Conservation (phyloP, 2,113 vertebrate species). For the Porphyrio hochstetteri region DNA sequence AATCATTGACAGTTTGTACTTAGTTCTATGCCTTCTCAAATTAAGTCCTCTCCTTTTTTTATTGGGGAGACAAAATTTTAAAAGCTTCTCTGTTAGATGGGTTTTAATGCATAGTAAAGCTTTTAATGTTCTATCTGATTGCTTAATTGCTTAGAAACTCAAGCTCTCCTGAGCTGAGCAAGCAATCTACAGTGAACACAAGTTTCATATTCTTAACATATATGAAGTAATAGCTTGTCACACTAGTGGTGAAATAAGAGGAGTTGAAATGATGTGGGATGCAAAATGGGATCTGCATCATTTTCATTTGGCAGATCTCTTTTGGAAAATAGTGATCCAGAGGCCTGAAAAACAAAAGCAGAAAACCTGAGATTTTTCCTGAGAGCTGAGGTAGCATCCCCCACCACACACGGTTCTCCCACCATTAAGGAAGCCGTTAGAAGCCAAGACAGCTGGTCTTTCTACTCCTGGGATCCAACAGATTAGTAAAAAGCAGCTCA, state of each 20-base stretch:
- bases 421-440: not conserved
- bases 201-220: not conserved
- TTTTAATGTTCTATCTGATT: not conserved
- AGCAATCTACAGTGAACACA: not conserved
- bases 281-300: not conserved
- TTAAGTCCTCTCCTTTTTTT: not conserved
- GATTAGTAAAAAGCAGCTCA: not conserved
- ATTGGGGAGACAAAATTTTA: not conserved
- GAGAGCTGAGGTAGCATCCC: not conserved
- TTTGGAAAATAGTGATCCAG: not conserved
- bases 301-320: not conserved
- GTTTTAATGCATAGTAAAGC: not conserved
- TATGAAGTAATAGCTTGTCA: not conserved
- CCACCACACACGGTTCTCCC: not conserved
- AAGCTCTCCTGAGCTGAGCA: not conserved
- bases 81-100: not conserved
- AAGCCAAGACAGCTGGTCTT: not conserved
- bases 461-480: not conserved
- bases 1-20: not conserved
- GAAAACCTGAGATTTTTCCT: not conserved
- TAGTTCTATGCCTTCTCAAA: not conserved
- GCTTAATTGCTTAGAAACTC: not conserved
- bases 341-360: not conserved
- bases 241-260: fast-evolving
- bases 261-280: not conserved